Evolutionary conservation across 2,888 invertebrate genomes (phyloP).

Genomic region (Morpho helenor): DNA sequence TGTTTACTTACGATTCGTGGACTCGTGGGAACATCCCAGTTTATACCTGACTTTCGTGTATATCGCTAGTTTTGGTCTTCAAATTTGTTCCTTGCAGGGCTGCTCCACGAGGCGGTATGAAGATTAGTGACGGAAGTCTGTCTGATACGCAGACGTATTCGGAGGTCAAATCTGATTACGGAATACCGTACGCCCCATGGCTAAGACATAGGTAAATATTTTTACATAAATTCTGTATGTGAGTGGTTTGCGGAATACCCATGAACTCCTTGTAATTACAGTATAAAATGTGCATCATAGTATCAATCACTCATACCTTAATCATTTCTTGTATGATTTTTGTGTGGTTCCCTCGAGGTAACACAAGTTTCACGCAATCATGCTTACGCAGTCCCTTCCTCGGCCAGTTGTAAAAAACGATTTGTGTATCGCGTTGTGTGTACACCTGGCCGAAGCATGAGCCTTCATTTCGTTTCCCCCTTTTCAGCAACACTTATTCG

Average conservation of each 20-base stretch:
- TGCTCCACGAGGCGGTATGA: conserved; percentile 74
- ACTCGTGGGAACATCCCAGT: conserved; percentile 28
- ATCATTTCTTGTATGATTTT: conserved; percentile 35
- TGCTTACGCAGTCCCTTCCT: conserved; percentile 52
- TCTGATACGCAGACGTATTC: conserved; percentile 91
- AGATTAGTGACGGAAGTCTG: conserved; percentile 88
- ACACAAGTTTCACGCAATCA: conserved; percentile 40
- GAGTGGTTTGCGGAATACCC: conserved; percentile 32
- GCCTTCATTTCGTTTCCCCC: conserved; percentile 57
- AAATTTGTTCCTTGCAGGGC: conserved; percentile 46
- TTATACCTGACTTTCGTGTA: background rate
- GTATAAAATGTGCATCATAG: conserved; percentile 28
- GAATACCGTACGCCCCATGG: conserved; percentile 92
- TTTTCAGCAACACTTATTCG: conserved; percentile 84
- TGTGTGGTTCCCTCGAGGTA: conserved; percentile 32
- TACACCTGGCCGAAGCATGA: conserved; percentile 52
- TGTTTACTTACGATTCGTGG: conserved; percentile 19
- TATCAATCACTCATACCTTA: conserved; percentile 31
- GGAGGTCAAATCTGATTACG: conserved; percentile 87
- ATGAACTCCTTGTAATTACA: conserved; percentile 16
- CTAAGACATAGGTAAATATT: conserved; percentile 85
- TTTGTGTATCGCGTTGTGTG: conserved; percentile 21
- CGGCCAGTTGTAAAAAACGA: conserved; percentile 52
- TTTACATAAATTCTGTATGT: conserved; percentile 24
- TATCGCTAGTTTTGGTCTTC: conserved; percentile 9